Base-by-base conservation (phyloP, 1,140 invertebrate genomes). In the Zelostemma sp. region DNA sequence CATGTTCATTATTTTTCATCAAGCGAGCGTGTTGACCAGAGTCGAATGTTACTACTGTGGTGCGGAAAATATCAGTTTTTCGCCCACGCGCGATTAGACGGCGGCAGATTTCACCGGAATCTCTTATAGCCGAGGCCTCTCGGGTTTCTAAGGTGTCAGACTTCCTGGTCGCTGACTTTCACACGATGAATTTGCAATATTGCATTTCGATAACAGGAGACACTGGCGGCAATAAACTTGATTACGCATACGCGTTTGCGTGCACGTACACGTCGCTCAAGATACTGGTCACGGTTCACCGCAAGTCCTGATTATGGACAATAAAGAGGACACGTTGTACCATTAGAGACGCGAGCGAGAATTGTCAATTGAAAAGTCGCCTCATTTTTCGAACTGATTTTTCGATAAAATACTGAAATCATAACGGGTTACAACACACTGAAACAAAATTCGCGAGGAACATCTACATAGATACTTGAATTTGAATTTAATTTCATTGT, bases 41-140 rank as follows among this genome's bases (percentile, higher is more conserved):
- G n/a, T n/a, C n/a, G n/a, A n/a, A n/a, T n/a, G n/a, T n/a, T n/a
- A n/a, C n/a, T n/a, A n/a, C n/a, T n/a, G n/a, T n/a, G n/a, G n/a
- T n/a, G n/a, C n/a, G n/a, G n/a, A n/a, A n/a, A n/a, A n/a, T n/a
- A n/a, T n/a, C n/a, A n/a, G n/a, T n/a, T n/a, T n/a, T n/a, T n/a
- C n/a, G n/a, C n/a, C n/a, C n/a, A n/a, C 9, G 14, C 9, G 35
- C 9, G 35, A 38, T 38, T 38, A 38, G 35, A 12, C 35, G 35
- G 14, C n/a, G 15, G 31, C 9, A 40, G 50, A 63, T 63, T 63
- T 55, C 51, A 63, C 60, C 60, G 43, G 60, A 45, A 48, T 31
- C 21, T 49, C 21, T 15, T 16, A 6, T 9, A 15, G 17, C 15
- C 11, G 17, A 61, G 49, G 58, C 48, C 41, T 53, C 38, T 1